Evolutionary conservation across 2,888 invertebrate genomes (phyloP), one percentile per base, ranked within the genome.

Genomic region (Trichacis sp.): DNA sequence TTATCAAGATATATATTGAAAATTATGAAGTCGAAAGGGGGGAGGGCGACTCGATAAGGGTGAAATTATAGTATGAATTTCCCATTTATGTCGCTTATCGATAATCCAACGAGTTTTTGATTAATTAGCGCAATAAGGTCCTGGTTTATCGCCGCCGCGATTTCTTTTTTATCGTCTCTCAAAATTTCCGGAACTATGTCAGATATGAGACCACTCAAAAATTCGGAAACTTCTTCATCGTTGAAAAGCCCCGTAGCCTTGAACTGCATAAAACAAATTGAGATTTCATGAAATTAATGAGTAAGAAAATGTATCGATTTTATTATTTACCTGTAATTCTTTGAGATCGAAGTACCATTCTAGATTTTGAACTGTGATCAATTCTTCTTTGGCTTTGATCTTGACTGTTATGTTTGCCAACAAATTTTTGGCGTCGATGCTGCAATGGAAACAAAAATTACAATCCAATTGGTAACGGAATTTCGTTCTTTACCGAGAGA

Each of bases 191-290:
- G 74, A 1, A 43, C 36, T 14, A 73, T 30, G 1, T 79, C 73
- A 11, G 74, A 69, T 2, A 78, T 14, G 0, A 71, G 24, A 0
- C 46, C 17, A 55, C 79, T 76, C 2, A 77, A 0, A 1, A 74
- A 2, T 1, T 43, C 15, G 1, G 81, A 79, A 0, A 71, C 0
- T 0, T 72, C 64, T 0, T 74, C 63, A 40, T 79, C 72, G 14
- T 73, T 0, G 61, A 33, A 73, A 1, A 81, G 18, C 33, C 81
- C 81, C 0, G 71, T 76, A 1, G 69, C 62, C 0, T 29, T 33
- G 4, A 68, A 2, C 71, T 71, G 48, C n/a, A 50, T 45, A 47
- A 20, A 46, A n/a, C 42, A 45, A 17, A 42, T 43, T n/a, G 33
- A 30, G 38, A 52, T n/a, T 43, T 38, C 30, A 24, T 29, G 29